Evolutionary conservation across 2,888 invertebrate species (phyloP), one percentile per base, ranked within the genome.

Genomic region (Torymus tubicola): DNA sequence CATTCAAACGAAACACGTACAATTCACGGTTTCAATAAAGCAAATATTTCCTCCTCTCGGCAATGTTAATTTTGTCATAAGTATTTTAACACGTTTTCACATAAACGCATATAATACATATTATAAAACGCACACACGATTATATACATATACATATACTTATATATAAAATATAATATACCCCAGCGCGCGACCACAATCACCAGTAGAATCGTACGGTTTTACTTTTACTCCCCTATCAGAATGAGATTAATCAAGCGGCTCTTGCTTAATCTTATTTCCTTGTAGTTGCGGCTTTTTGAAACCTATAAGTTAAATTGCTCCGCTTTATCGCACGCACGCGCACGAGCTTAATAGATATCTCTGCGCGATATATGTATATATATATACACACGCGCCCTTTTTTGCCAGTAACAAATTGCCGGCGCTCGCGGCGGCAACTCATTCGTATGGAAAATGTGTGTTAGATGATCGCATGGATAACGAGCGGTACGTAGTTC

Each of bases 221-320:
- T 61, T 14, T 24, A 21, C 61, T 65, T 52, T 52, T 63, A 24
- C 42, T 50, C 65, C 65, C 42, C 10, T 67, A 31, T 68, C 53
- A 2, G 64, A 11, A 11, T 52, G 12, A 55, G 52, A 74, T 76
- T 76, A 68, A 55, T 69, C 61, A 53, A 14, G 60, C 55, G 60
- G 60, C 58, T 21, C 76, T 69, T 53, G 52, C 31, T 24, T 61
- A 61, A 76, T 69, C 69, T 69, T 55, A 69, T 76, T 76, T 76
- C 61, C 69, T 53, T 68, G 76, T 69, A 31, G 55, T 24, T 11
- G 21, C 21, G n/a, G 52, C 8, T 61, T 76, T 76, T 76, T 76
- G n/a, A 68, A 76, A 61, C 18, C 31, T 63, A 31, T 14, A 42
- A 76, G 53, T 53, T 63, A 57, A 69, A 76, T 76, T 53, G 16